Base-by-base conservation (phyloP, 2,888 invertebrate genomes). In the Brachyopa scutellaris region DNA sequence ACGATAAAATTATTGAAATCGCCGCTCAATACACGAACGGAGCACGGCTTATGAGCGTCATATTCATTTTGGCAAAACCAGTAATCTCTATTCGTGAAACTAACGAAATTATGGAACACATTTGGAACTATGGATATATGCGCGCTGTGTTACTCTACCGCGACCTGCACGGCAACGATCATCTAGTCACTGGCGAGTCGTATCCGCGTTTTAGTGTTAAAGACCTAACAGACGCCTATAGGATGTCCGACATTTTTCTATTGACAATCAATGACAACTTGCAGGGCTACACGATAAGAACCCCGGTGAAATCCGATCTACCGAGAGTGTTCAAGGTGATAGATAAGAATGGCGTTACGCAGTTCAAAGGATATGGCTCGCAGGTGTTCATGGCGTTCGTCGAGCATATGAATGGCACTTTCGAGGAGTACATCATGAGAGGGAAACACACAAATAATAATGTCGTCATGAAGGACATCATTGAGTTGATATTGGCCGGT, bases 361-460 rank as follows among this genome's bases (percentile, higher is more conserved):
- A 38, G 11, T 3, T 31, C 26, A 33, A 11, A 6, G 66, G 72
- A 13, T 40, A 51, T 11, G 26, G 42, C 11, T 73, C 45, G 9
- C 84, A 85, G 7, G 45, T 89, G 2, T 88, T 88, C 15, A 33
- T 77, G 2, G 72, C 85, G 0, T 88, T 87, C 36, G 69, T 89
- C 0, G 23, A 85, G 2, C 85, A 69, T 2, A 85, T 88, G 1
- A 89, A 88, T 53, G 89, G 87, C 3, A 84, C 86, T 0, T 73
- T 88, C 1, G 66, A 84, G 33, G 88, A 87, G 11, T 79, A 86
- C 1, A 77, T 26, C 4, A 61, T 19, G 0, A 64, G 78, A 3
- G 40, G 76, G 2, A 51, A 55, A 0, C 1, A 19, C 3, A 55
- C 15, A 0, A 9, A 84, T 21, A 59, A 84, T 0, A 42, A 29